A percentile compares a stretch with the other conserved stretches of the same genome.
phyloP scores from a whole-genome alignment of 2,797 vertebrate genomes.

The Catostomus latipinnis region DNA sequence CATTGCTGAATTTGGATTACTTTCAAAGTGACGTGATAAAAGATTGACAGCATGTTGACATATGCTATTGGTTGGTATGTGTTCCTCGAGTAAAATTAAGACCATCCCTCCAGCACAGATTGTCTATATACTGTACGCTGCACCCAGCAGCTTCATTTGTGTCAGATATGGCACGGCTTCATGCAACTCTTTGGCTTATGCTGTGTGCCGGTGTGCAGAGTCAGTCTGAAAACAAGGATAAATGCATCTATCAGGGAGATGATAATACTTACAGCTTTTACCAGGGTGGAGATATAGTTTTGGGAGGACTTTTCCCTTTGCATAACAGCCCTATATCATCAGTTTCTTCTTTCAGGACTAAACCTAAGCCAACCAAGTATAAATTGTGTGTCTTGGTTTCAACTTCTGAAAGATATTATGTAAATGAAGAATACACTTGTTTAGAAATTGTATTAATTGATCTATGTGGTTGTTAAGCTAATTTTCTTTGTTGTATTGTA shows the following conservation, averaged over 20 bases:
- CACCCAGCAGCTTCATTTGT: neutral
- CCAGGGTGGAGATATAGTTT: conserved; percentile 72
- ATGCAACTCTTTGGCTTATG: conserved; percentile 42
- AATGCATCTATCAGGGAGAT: conserved; percentile 70
- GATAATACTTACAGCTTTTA: conserved; percentile 67
- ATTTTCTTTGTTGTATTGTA: neutral
- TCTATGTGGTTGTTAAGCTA: neutral
- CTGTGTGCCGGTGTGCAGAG: conserved; percentile 15
- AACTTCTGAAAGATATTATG: neutral
- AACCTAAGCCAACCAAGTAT: conserved; percentile 65
- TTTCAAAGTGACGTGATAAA: neutral
- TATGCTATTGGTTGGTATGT: conserved; percentile 33
- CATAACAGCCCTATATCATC: conserved; percentile 69
- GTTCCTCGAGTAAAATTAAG: conserved; percentile 30
- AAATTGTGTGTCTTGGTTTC: conserved; percentile 68
- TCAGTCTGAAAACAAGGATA: conserved; percentile 40
- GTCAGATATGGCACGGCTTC: conserved; percentile 53
- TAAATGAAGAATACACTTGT: neutral
- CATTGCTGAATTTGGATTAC: neutral
- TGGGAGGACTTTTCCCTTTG: conserved; percentile 75
- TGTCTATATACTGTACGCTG: conserved; percentile 31
- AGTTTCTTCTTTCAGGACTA: conserved; percentile 60
- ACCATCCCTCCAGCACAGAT: conserved; percentile 4
- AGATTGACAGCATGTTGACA: neutral
- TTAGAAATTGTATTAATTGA: neutral